Evolutionary conservation across 2,797 vertebrate genomes (phyloP), one percentile per base, ranked within the genome.

Genomic region (Bradypodion ventrale): DNA sequence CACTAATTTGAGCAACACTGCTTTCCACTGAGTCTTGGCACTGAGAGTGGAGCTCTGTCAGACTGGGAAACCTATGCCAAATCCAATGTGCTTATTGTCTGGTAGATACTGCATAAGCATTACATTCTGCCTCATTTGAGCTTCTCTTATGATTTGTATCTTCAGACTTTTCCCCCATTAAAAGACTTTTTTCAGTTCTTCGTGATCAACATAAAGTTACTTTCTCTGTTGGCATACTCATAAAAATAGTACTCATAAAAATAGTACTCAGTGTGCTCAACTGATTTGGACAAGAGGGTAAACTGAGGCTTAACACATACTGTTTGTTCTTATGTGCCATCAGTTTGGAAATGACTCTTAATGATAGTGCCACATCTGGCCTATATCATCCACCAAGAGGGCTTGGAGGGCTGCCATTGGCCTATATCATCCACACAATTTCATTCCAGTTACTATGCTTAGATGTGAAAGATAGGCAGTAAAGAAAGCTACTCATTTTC

Each of bases 11-110:
- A 81, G 35, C 35, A 62, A 6, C 59, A 13, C 46, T 52, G 16
- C 42, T 84, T 78, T 79, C 73, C 25, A 75, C 59, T 78, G 23
- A 74, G 68, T 27, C 52, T 76, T 78, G 63, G 15, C 40, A 78
- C 21, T 42, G 69, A 59, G 16, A 72, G 49, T 27, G 66, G 32
- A 5, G 29, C 37, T 60, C 42, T 62, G 27, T 63, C 27, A 42
- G 42, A 82, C 78, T 8, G 44, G 35, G 19, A 44, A 66, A 63
- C n/a, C 35, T 10, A 5, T 82, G 59, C 75, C 78, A 65, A 59
- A 25, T 49, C 59, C 56, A 62, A 32, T 27, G 66, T 19, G 10
- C 75, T 68, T 75, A 49, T 78, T 60, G 23, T 80, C n/a, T 63
- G 5, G 27, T 52, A 42, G 46, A 65, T 44, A 69, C 37, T 44